Conservation (phyloP, 2,797 vertebrate species). For the Taenioides sp. region DNA sequence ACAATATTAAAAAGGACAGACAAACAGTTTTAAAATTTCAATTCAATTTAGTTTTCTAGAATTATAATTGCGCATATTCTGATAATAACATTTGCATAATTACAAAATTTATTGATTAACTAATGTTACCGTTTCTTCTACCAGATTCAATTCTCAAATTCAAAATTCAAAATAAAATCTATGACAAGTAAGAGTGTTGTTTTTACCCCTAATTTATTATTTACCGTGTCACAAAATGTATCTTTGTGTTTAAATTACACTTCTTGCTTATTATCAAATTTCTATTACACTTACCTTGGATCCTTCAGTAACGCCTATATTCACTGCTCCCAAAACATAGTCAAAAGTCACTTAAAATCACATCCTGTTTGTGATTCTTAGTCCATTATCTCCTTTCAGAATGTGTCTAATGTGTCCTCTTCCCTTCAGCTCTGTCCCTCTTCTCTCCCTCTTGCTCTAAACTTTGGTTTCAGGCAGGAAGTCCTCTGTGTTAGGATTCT, state of each 20-base stretch:
- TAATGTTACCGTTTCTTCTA: no score
- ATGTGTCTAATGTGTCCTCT: conserved; percentile 26
- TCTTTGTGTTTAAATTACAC: neutral
- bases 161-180: no score
- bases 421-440: conserved; percentile 36
- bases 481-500: conserved; percentile 66
- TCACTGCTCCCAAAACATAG: conserved; percentile 1
- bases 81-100: conserved; percentile 6
- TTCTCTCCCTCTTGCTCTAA: conserved; percentile 52
- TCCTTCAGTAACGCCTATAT: neutral
- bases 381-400: conserved; percentile 16
- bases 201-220: no score
- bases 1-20: no score
- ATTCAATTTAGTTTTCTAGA: no score
- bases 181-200: no score
- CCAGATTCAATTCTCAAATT: no score
- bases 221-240: no score
- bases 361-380: conserved; percentile 17
- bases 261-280: neutral
- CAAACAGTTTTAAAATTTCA: no score
- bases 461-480: conserved; percentile 62
- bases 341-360: conserved; percentile 18
- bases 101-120: no score
- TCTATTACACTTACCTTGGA: conserved; percentile 2
- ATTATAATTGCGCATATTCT: neutral